These are phyloP conservation scores for Cydia fagiglandana DNA, from an alignment of 1,140 invertebrate genomes.

Conservation along the genomic window DNA sequence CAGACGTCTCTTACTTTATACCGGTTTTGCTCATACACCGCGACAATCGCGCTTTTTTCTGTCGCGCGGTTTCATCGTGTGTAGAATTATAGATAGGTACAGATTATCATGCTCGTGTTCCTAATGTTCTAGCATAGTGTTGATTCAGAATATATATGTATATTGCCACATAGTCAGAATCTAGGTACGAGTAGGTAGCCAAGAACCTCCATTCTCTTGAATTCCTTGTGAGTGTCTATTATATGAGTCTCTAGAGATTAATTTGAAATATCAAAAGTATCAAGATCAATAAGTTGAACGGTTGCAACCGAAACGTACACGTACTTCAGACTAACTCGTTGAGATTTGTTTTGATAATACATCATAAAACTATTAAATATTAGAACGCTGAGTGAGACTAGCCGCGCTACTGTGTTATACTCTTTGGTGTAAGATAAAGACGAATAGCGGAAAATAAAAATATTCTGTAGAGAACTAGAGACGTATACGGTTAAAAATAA, in stretches of 20 bases:
- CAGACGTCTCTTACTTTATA: constrained; percentile 43
- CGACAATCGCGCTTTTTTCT: constrained; percentile 25
- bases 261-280: constrained; percentile 50
- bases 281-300: constrained; percentile 52
- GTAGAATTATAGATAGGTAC: neutral
- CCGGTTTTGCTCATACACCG: constrained; percentile 34
- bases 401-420: constrained; percentile 66
- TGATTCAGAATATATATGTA: neutral
- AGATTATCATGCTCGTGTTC: neutral
- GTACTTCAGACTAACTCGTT: constrained; percentile 68
- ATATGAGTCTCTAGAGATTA: no score
- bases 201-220: no score
- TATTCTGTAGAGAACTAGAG: neutral
- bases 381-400: constrained; percentile 79
- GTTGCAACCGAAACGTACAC: constrained; percentile 69
- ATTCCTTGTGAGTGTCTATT: no score
- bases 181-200: no score
- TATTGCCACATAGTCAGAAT: no score
- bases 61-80: constrained; percentile 17
- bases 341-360: constrained; percentile 80
- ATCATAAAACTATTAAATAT: constrained; percentile 81
- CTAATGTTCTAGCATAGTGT: neutral
- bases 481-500: no score
- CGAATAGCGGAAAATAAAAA: constrained; percentile 45
- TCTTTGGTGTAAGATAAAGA: constrained; percentile 55